phyloP scores from a whole-genome alignment of 2,888 invertebrate genomes.

The Campaea margaritaria region DNA sequence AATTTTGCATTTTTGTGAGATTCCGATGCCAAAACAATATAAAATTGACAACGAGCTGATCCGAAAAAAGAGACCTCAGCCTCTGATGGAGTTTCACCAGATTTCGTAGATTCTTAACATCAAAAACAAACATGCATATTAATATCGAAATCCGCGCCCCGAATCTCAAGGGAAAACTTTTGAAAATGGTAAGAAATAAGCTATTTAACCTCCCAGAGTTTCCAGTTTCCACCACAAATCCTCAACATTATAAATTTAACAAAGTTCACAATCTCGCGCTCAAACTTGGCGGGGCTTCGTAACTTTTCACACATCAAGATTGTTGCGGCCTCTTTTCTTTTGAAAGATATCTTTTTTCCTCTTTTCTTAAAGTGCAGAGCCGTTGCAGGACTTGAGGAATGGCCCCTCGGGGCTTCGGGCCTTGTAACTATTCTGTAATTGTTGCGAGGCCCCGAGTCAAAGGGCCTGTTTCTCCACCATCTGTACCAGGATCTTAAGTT shows the following conservation, averaged over 20 bases:
- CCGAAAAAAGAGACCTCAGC: too few relatives aligned
- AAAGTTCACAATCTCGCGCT: conserved; percentile 27
- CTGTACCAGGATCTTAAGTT: too few relatives aligned
- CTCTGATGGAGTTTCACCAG: too few relatives aligned
- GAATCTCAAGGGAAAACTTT: conserved; percentile 7
- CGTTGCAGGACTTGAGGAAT: neutral
- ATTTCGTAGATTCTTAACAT: neutral
- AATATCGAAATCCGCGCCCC: conserved; percentile 14
- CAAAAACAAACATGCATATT: conserved; percentile 17
- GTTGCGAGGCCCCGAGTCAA: too few relatives aligned
- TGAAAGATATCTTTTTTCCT: conserved; percentile 35
- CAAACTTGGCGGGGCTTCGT: conserved; percentile 22
- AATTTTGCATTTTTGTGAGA: too few relatives aligned
- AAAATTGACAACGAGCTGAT: too few relatives aligned
- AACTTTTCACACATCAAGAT: conserved; percentile 40
- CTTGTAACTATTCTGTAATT: too few relatives aligned
- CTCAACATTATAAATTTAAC: conserved; percentile 29
- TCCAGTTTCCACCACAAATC: conserved; percentile 23
- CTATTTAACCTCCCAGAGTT: conserved; percentile 25
- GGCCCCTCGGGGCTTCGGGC: neutral
- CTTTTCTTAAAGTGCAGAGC: conserved; percentile 19
- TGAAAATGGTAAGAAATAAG: conserved; percentile 21
- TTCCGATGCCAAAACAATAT: too few relatives aligned
- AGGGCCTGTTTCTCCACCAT: too few relatives aligned
- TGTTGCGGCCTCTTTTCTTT: conserved; percentile 34